These are phyloP conservation scores for Hippocampus abdominalis DNA, from an alignment of 2,113 vertebrate species.

Conservation along the genomic window DNA sequence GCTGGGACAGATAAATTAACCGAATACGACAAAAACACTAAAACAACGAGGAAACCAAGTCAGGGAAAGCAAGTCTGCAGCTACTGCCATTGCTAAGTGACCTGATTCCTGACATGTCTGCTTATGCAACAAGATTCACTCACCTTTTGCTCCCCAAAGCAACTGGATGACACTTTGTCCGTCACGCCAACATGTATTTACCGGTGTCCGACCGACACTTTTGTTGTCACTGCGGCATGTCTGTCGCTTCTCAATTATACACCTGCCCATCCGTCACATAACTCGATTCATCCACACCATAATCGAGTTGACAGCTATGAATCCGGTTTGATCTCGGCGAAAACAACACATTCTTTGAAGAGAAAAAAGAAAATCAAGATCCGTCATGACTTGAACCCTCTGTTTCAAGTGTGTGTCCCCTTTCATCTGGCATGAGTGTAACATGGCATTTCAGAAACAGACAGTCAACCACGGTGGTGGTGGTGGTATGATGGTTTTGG, in stretches of 20 bases:
- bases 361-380: background rate
- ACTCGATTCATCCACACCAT: background rate
- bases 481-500: no score
- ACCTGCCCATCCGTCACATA: background rate
- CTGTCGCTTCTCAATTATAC: background rate
- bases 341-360: background rate
- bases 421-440: no score
- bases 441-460: no score
- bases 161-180: background rate
- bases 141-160: background rate
- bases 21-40: background rate
- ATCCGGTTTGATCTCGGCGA: background rate
- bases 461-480: no score
- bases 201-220: background rate
- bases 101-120: constrained; percentile 41
- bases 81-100: constrained; percentile 29
- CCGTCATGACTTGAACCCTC: no score
- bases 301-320: background rate
- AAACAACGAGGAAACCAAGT: background rate
- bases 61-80: background rate
- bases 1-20: background rate
- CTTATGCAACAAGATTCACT: constrained; percentile 25
- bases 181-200: constrained; percentile 4
- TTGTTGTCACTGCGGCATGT: background rate
- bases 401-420: no score